Evolutionary conservation across 1,140 invertebrate genomes (phyloP), one percentile per base, ranked within the genome.

Genomic region (Melanaphis sacchari): DNA sequence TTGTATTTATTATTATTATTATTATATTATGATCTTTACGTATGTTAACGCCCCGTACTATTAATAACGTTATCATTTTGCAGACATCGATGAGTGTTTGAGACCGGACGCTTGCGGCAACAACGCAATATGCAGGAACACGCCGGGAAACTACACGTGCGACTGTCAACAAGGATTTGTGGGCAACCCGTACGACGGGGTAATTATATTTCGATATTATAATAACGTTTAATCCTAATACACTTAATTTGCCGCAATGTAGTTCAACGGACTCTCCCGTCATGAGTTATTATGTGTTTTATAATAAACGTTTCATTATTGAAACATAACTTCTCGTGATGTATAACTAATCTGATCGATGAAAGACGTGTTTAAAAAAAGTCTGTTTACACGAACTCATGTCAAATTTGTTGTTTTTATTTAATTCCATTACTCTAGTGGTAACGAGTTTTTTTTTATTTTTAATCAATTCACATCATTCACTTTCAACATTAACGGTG

Each of bases 141-240:
- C 96, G 66, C 97, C 97, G 46, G 98, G 98, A 94, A 98, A 98
- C 95, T 98, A 98, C 95, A 98, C 97, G 15, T 99, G 98, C 95
- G 95, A 96, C 54, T 99, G 98, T 95, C 96, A 96, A 94, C 96
- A 97, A 89, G 98, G 98, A 94, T 99, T 96, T 95, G 96, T 96
- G 93, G 98, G 98, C 95, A 97, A 98, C 96, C 97, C 98, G n/a
- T 98, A 97, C 95, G 96, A 97, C 95, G 97, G 96, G 94, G 97
- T 97, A 95, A 95, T 95, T 95, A 93, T 66, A 52, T 40, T 31
- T 31, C 40, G 43, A 88, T 49, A 49, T 52, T 38, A 52, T 54
- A 38, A 52, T 52, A n/a, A 38, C 38, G 43, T 84, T 41, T 84
- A 84, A 84, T 84, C 22, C 41, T n/a, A n/a, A 46, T 21, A 43